phyloP scores from a whole-genome alignment of 1,140 invertebrate species.

The Camponotus pennsylvanicus region DNA sequence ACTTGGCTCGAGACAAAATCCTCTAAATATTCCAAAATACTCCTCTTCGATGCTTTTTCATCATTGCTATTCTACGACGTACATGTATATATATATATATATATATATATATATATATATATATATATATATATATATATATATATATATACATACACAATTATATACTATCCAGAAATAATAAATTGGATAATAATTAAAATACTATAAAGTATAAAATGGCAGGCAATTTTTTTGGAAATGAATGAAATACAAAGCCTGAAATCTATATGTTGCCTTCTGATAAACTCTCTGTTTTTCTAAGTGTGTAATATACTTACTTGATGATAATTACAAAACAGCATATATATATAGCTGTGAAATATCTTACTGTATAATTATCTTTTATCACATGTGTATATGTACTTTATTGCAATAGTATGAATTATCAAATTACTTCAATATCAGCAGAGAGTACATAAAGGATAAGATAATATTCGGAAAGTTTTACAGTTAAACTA shows the following conservation, averaged over 20 bases:
- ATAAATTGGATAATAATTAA: no score
- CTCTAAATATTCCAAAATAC: slow-evolving; percentile 37
- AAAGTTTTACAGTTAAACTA: neutral
- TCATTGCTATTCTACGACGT: neutral
- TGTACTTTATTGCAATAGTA: neutral
- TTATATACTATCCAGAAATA: no score
- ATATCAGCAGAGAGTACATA: neutral
- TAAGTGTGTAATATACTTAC: slow-evolving; percentile 21
- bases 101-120: neutral
- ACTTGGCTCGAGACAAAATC: slow-evolving; percentile 28
- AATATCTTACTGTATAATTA: neutral
- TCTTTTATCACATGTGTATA: neutral
- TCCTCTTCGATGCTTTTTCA: slow-evolving; percentile 36
- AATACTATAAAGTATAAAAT: slow-evolving; percentile 5
- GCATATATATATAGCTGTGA: neutral
- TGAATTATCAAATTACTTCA: slow-evolving; percentile 18
- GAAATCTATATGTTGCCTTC: slow-evolving; percentile 35
- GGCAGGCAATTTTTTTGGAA: neutral
- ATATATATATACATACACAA: neutral
- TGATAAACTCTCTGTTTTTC: slow-evolving; percentile 22
- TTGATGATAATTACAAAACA: neutral
- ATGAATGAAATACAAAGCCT: slow-evolving; percentile 39
- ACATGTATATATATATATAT: neutral
- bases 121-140: slow-evolving; percentile 17
- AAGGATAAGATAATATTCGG: slow-evolving; percentile 3